phyloP scores from a whole-genome alignment of 2,888 invertebrate genomes.

The Cheilosia soror region DNA sequence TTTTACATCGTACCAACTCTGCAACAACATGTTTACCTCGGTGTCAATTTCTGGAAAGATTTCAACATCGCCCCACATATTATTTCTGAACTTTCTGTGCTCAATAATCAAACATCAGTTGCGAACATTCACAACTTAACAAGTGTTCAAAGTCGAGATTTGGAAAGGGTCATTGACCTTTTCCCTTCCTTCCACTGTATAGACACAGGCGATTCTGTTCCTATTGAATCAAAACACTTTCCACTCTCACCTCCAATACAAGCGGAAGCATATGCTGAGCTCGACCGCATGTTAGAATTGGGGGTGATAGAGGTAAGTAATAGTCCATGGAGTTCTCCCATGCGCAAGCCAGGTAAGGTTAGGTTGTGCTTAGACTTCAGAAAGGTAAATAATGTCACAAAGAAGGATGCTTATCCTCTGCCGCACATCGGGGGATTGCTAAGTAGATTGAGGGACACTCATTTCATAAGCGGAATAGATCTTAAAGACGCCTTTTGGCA shows the following conservation, averaged over 20 bases:
- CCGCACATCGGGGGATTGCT: constrained; percentile 74
- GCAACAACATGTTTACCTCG: background rate
- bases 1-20: constrained; percentile 8
- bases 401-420: constrained; percentile 50
- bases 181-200: background rate
- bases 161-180: background rate
- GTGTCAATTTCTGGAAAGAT: no score
- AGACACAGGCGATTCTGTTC: no score
- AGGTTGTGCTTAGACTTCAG: constrained; percentile 77
- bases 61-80: constrained; percentile 3
- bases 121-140: background rate
- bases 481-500: constrained; percentile 8
- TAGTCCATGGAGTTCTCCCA: no score
- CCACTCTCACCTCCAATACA: no score
- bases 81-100: background rate
- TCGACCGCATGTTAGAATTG: no score
- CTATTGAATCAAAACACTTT: no score
- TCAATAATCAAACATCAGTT: background rate
- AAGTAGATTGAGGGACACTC: constrained; percentile 30
- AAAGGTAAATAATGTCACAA: constrained; percentile 76
- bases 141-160: background rate
- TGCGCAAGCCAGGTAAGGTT: constrained; percentile 72
- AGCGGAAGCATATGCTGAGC: no score
- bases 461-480: background rate
- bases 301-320: no score